Base-by-base conservation (phyloP, 1,140 invertebrate genomes). In the Lysiphlebus fabarum region DNA sequence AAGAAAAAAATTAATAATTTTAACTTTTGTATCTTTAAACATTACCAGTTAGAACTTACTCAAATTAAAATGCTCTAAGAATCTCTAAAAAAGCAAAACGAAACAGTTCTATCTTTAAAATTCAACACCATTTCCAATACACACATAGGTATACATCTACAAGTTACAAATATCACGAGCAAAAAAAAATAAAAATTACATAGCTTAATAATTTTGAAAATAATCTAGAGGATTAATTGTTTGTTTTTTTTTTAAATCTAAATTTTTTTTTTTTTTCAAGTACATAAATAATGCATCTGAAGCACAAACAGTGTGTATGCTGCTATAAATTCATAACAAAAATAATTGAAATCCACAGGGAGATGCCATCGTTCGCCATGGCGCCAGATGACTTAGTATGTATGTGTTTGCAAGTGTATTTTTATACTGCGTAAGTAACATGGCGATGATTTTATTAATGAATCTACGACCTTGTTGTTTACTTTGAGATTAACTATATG, bases 301-400 rank as follows among this genome's bases (percentile, higher is more conserved):
- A 62, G 54, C 63, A 65, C 63, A 43, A 47, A 51, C 5, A n/a
- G n/a, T n/a, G n/a, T n/a, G n/a, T n/a, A n/a, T n/a, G n/a, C n/a
- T n/a, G 38, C 56, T 34, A 36, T 34, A 48, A 26, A 38, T 33
- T 7, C 12, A 42, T 50, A 38, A 40, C 47, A 14, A 51, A 41
- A 59, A 34, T 37, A 53, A 62, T 54, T 43, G 49, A 56, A 53
- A 51, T 56, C 51, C 51, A 56, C 41, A 60, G 38, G 50, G 56
- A 41, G 47, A 55, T 56, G 61, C 59, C 62, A 56, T 61, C 57
- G 54, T 57, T 62, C 56, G 61, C 58, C 59, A 65, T 61, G 61
- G 61, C 61, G 64, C 44, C 53, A 48, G 45, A 51, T 33, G 17
- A 56, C 34, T 59, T 47, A 56, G 49, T 58, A 40, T 40, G 55